Evolutionary conservation across 2,797 vertebrate genomes (phyloP).

Genomic region (Danio choprae): DNA sequence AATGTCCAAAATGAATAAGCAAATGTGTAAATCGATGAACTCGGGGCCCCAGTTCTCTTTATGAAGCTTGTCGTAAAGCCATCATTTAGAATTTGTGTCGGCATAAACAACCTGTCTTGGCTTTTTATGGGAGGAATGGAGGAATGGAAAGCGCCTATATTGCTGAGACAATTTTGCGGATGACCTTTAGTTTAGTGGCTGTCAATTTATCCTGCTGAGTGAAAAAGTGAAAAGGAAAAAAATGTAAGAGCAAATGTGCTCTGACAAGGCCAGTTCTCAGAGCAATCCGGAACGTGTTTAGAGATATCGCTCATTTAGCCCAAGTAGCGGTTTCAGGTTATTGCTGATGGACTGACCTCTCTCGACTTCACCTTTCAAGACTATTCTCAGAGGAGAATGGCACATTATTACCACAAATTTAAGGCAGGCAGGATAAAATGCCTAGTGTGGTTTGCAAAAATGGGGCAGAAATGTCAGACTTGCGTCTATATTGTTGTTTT

Average conservation of each 20-base stretch:
- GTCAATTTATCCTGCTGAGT: constrained; percentile 55
- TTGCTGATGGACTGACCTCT: constrained; percentile 51
- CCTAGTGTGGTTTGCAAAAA: neutral
- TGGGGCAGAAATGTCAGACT: constrained; percentile 18
- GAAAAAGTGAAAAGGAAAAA: constrained; percentile 36
- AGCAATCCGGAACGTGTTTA: constrained; percentile 44
- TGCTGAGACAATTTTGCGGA: constrained; percentile 37
- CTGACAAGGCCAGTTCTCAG: constrained; percentile 49
- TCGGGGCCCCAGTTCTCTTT: constrained; percentile 45
- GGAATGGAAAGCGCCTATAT: constrained; percentile 29
- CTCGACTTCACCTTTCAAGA: neutral
- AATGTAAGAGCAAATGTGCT: constrained; percentile 39
- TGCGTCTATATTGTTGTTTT: neutral
- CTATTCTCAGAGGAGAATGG: neutral
- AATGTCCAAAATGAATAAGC: constrained; percentile 56
- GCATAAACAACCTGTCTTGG: constrained; percentile 53
- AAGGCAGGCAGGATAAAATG: constrained; percentile 14
- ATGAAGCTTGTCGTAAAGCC: constrained; percentile 53
- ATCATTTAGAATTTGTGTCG: constrained; percentile 58
- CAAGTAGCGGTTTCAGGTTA: constrained; percentile 55
- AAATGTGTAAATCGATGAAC: constrained; percentile 58
- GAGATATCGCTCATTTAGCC: constrained; percentile 47
- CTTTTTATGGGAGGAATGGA: constrained; percentile 35
- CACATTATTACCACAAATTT: constrained; percentile 48
- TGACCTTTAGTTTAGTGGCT: constrained; percentile 61